Conservation (phyloP, 2,888 invertebrate species). For the Adela reaumurella region DNA sequence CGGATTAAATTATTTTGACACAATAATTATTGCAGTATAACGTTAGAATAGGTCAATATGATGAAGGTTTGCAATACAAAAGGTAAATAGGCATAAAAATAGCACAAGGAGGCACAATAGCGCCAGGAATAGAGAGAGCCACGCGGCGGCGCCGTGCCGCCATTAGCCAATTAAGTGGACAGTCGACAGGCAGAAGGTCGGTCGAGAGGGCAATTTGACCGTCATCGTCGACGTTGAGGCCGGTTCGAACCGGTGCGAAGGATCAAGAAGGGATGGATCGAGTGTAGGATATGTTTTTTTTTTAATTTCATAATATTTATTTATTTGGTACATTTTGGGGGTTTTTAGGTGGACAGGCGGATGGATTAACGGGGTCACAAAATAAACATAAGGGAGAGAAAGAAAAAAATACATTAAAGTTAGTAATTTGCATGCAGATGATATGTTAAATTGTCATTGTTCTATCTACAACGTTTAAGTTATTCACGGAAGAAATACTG, state of each 20-base stretch:
- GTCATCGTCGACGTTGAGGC: not conserved
- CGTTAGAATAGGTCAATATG: too few relatives aligned
- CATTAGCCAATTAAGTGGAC: slow-evolving; percentile 33
- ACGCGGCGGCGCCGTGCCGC: slow-evolving; percentile 28
- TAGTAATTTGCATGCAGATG: slow-evolving; percentile 25
- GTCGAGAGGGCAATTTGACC: not conserved
- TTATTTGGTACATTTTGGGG: slow-evolving; percentile 8
- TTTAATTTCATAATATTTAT: too few relatives aligned
- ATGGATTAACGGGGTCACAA: slow-evolving; percentile 18
- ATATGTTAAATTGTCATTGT: too few relatives aligned
- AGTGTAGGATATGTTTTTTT: not conserved
- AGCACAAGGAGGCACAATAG: not conserved
- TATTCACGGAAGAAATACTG: too few relatives aligned
- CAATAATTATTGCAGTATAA: too few relatives aligned
- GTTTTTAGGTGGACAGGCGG: too few relatives aligned
- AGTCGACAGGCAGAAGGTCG: not conserved
- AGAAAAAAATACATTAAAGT: slow-evolving; percentile 21
- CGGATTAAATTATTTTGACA: not conserved
- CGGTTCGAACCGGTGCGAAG: not conserved
- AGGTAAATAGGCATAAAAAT: not conserved
- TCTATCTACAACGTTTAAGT: too few relatives aligned
- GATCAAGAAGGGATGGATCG: not conserved
- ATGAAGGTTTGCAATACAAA: too few relatives aligned
- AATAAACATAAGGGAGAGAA: slow-evolving; percentile 11
- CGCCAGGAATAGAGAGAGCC: slow-evolving; percentile 22